Conservation (phyloP, 2,797 vertebrate genomes). For the Enoplosus armatus region DNA sequence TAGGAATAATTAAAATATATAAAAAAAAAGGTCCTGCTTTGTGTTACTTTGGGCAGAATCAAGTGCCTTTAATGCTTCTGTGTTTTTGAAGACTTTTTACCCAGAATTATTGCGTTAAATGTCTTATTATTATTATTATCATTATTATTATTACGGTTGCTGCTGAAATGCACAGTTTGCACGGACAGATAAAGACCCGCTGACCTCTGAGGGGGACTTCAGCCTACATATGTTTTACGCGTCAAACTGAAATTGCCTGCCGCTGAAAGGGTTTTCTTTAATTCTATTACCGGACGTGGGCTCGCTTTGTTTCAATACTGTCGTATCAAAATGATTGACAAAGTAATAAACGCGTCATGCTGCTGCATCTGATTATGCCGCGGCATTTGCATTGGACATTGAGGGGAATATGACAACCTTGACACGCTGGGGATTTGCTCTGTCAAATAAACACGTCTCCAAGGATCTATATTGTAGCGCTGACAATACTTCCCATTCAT, state of each 20-base stretch:
- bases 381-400: constrained; percentile 81
- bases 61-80: constrained; percentile 44
- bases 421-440: constrained; percentile 79
- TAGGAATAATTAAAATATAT: constrained; percentile 39
- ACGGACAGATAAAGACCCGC: constrained; percentile 31
- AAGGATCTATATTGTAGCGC: constrained; percentile 75
- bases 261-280: constrained; percentile 81
- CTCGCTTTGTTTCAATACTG: constrained; percentile 78
- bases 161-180: constrained; percentile 20
- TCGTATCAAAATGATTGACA: constrained; percentile 84
- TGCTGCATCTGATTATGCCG: constrained; percentile 81
- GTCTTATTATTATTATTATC: not conserved
- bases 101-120: not conserved
- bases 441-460: constrained; percentile 83
- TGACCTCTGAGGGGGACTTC: constrained; percentile 53
- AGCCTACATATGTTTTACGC: constrained; percentile 67
- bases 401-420: constrained; percentile 82
- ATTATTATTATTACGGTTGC: no score
- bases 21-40: constrained; percentile 39
- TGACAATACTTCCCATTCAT: constrained; percentile 66
- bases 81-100: not conserved
- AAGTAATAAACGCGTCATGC: constrained; percentile 84
- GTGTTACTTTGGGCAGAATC: constrained; percentile 48
- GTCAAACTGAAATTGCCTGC: constrained; percentile 77
- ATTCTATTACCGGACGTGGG: constrained; percentile 78